Percentiles rank a stretch among this genome's conserved stretches.
These are phyloP conservation scores for Rhyacophila brunnea DNA, from an alignment of 1,140 invertebrate genomes.

Conservation along the genomic window DNA sequence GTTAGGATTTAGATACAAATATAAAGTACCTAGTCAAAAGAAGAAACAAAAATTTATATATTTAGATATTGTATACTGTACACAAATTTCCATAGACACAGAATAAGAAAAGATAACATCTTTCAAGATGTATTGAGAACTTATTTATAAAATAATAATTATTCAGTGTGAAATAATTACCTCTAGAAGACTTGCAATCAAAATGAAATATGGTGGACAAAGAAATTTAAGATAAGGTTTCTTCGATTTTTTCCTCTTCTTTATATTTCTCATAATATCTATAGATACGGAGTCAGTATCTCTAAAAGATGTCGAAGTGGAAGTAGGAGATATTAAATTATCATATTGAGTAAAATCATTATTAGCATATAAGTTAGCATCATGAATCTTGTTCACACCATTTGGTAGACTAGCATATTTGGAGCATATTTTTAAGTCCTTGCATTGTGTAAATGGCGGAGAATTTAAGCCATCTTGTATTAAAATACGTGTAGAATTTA, in stretches of 20 bases:
- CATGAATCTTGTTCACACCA: neutral
- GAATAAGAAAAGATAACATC: too few relatives aligned
- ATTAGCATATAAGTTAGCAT: neutral
- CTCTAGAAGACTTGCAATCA: constrained; percentile 27
- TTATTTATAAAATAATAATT: too few relatives aligned
- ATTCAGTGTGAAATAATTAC: too few relatives aligned
- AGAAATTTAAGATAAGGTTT: constrained; percentile 20
- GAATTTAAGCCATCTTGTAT: constrained; percentile 1
- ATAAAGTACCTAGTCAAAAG: too few relatives aligned
- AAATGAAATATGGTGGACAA: constrained; percentile 31
- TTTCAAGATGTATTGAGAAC: too few relatives aligned
- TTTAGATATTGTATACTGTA: too few relatives aligned
- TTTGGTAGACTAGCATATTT: constrained; percentile 14
- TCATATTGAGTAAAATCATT: constrained; percentile 19
- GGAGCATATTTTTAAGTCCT: constrained; percentile 7
- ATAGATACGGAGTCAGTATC: constrained; percentile 16
- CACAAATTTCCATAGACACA: too few relatives aligned
- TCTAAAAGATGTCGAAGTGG: constrained; percentile 4
- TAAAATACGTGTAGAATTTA: constrained; percentile 7
- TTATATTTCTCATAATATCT: constrained; percentile 19
- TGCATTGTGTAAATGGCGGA: neutral
- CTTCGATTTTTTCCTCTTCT: constrained; percentile 14
- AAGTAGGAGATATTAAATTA: constrained; percentile 17
- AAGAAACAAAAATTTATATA: too few relatives aligned
- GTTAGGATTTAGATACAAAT: too few relatives aligned